Evolutionary conservation across 2,113 vertebrate genomes (phyloP).

Genomic region (Paradoxurus hermaphroditus): DNA sequence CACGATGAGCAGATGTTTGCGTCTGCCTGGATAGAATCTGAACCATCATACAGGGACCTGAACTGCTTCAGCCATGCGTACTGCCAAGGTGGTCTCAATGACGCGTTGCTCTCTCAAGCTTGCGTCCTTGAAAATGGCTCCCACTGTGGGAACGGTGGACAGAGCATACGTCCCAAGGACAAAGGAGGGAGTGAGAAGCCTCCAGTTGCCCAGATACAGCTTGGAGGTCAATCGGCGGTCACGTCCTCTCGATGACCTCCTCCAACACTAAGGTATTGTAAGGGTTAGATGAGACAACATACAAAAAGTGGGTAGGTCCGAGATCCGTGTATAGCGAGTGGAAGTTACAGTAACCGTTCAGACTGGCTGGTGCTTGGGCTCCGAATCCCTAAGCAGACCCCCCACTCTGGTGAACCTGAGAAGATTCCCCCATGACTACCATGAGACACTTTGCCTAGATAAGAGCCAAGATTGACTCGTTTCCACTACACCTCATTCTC

Average conservation of each 20-base stretch:
- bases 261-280: background rate
- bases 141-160: background rate
- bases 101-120: background rate
- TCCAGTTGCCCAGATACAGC: background rate
- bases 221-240: background rate
- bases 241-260: background rate
- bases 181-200: background rate
- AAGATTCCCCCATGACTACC: background rate
- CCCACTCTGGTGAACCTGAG: background rate
- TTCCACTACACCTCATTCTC: background rate
- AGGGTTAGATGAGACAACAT: background rate
- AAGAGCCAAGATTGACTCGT: background rate
- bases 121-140: background rate
- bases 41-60: background rate
- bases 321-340: background rate
- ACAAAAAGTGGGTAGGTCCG: background rate
- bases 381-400: background rate
- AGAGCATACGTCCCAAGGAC: background rate
- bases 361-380: background rate
- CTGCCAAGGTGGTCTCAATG: background rate
- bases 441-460: background rate
- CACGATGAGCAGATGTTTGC: background rate
- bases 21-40: background rate
- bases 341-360: background rate
- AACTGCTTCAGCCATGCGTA: background rate